Conservation (phyloP, 1,140 invertebrate species). For the Neomicropteryx cornuta region DNA sequence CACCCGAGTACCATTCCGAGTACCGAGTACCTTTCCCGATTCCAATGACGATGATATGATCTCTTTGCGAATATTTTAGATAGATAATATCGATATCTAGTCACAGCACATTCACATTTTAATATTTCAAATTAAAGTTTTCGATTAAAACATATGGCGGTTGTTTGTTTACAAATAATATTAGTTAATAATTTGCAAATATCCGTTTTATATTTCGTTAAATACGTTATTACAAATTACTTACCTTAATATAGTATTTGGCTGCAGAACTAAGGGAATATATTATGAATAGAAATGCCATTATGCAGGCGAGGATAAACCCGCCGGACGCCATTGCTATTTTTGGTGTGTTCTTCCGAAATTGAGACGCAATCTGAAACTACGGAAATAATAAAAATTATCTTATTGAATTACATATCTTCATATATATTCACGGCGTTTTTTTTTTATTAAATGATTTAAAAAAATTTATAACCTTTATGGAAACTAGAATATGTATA, state of each 20-base stretch:
- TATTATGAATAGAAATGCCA: slow-evolving; percentile 34
- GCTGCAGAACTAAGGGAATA: slow-evolving; percentile 36
- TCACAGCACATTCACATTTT: neutral
- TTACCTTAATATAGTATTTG: slow-evolving; percentile 39
- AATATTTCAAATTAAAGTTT: neutral
- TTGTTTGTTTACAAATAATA: neutral
- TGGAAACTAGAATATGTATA: neutral
- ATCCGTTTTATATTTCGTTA: too few species aligned
- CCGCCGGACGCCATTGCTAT: too few species aligned
- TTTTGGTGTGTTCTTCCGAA: neutral
- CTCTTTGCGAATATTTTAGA: neutral
- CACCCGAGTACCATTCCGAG: too few species aligned
- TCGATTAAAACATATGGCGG: neutral
- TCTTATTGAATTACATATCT: neutral
- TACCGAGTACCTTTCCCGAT: too few species aligned
- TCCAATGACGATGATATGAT: neutral
- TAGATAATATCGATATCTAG: neutral
- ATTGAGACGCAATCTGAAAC: neutral
- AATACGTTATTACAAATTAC: neutral
- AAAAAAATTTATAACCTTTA: neutral
- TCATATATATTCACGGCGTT: neutral
- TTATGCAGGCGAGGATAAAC: slow-evolving; percentile 35
- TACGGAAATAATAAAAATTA: neutral
- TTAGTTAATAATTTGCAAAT: too few species aligned
- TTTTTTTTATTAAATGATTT: neutral